A percentile compares a stretch with the other conserved stretches of the same genome.
These are phyloP conservation scores for Acanthurus lineatus DNA, from an alignment of 2,797 vertebrate genomes.

Conservation along the genomic window DNA sequence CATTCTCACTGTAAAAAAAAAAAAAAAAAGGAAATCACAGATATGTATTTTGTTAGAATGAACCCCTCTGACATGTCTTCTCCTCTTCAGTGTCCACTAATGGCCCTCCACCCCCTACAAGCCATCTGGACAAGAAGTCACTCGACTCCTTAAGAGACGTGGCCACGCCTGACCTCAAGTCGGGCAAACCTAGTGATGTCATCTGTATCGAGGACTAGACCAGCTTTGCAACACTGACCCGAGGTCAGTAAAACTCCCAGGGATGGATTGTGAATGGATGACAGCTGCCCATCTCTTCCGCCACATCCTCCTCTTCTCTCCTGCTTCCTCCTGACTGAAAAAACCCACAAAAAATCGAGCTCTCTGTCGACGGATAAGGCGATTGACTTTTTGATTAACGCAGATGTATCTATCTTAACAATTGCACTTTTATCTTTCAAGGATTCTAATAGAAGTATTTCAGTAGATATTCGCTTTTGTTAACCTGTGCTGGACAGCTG, in stretches of 20 bases:
- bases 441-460: constrained; percentile 71
- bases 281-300: constrained; percentile 52
- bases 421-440: constrained; percentile 86
- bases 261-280: constrained; percentile 81
- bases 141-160: constrained; percentile 85
- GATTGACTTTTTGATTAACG: constrained; percentile 67
- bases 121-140: constrained; percentile 88
- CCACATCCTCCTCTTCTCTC: constrained; percentile 50
- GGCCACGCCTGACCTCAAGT: constrained; percentile 83
- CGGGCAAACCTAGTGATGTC: constrained; percentile 84
- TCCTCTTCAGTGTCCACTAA: constrained; percentile 83
- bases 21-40: too few relatives aligned
- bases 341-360: constrained; percentile 41
- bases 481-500: constrained; percentile 59
- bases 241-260: constrained; percentile 77
- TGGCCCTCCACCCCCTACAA: constrained; percentile 80
- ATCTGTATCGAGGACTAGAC: constrained; percentile 87
- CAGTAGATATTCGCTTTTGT: constrained; percentile 70
- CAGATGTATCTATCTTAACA: constrained; percentile 79
- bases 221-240: constrained; percentile 70
- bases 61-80: constrained; percentile 4
- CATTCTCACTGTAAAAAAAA: too few relatives aligned
- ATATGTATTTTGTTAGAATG: too few relatives aligned
- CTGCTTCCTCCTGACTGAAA: constrained; percentile 48
- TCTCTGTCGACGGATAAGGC: constrained; percentile 55